A percentile compares a stretch with the other conserved stretches of the same genome.
Conservation (phyloP, 2,113 vertebrate genomes). For the Sturnira hondurensis region DNA sequence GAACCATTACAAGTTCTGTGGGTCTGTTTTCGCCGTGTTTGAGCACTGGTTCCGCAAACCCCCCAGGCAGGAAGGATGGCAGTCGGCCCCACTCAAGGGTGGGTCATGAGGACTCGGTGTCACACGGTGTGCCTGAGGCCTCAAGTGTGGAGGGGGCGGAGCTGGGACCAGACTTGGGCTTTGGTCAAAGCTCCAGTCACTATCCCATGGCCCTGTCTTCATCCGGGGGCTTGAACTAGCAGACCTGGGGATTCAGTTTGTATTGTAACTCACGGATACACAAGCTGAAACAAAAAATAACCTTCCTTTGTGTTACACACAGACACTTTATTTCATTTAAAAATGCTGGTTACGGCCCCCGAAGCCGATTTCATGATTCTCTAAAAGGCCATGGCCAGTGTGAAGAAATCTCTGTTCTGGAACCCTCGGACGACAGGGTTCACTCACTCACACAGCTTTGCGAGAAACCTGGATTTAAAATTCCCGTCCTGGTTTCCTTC, state of each 20-base stretch:
- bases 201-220: not conserved
- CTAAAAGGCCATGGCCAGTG: not conserved
- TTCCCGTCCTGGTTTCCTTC: not conserved
- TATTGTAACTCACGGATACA: not conserved
- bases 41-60: fast-evolving
- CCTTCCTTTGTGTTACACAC: not conserved
- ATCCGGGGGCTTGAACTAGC: not conserved
- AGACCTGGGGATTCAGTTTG: not conserved
- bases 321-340: not conserved
- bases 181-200: not conserved
- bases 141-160: not conserved
- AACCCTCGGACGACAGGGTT: not conserved
- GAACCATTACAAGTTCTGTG: not conserved
- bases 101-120: not conserved
- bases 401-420: not conserved
- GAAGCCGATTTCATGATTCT: not conserved
- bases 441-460: not conserved
- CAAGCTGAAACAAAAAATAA: not conserved
- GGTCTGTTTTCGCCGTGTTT: not conserved
- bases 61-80: not conserved
- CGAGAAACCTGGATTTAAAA: not conserved
- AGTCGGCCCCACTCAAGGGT: not conserved
- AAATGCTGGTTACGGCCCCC: not conserved
- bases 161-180: not conserved
- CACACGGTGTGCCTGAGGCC: not conserved